Percentiles rank a stretch among this genome's conserved stretches.
Evolutionary conservation across 1,140 invertebrate species (phyloP).

Genomic region (Sarcophaga peregrina): DNA sequence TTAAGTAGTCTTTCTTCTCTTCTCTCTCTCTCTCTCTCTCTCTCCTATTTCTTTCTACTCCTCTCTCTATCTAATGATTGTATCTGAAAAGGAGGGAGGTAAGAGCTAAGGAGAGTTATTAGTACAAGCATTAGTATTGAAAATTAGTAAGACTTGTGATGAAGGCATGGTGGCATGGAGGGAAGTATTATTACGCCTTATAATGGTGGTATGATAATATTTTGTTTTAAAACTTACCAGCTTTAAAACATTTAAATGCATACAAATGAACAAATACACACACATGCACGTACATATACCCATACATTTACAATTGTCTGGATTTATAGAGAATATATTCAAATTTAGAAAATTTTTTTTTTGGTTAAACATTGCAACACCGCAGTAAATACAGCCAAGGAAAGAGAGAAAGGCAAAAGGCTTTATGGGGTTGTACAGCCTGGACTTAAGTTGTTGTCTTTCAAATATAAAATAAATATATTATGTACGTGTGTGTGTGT

Average conservation of each 20-base stretch:
- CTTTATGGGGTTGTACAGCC: not conserved
- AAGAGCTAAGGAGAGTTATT: too few species aligned
- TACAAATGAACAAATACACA: not conserved
- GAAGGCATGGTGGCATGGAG: not conserved
- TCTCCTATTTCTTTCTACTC: too few species aligned
- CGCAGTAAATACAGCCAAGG: not conserved
- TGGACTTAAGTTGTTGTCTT: not conserved
- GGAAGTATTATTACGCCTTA: not conserved
- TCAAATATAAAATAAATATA: too few species aligned
- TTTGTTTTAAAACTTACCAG: constrained; percentile 5
- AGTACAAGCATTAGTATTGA: not conserved
- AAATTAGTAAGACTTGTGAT: not conserved
- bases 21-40: too few species aligned
- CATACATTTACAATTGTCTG: not conserved
- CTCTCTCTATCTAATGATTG: too few species aligned
- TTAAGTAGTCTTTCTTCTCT: constrained; percentile 1
- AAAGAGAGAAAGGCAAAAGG: not conserved
- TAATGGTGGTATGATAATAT: constrained; percentile 19
- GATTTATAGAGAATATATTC: constrained; percentile 11
- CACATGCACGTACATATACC: not conserved
- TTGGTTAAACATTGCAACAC: constrained; percentile 1
- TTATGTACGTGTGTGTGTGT: constrained; percentile 2
- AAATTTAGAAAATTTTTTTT: not conserved
- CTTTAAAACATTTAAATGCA: constrained; percentile 7
- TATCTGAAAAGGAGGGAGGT: too few species aligned